These are phyloP conservation scores for Embidobia sp. DNA, from an alignment of 2,888 invertebrate genomes.

Conservation along the genomic window DNA sequence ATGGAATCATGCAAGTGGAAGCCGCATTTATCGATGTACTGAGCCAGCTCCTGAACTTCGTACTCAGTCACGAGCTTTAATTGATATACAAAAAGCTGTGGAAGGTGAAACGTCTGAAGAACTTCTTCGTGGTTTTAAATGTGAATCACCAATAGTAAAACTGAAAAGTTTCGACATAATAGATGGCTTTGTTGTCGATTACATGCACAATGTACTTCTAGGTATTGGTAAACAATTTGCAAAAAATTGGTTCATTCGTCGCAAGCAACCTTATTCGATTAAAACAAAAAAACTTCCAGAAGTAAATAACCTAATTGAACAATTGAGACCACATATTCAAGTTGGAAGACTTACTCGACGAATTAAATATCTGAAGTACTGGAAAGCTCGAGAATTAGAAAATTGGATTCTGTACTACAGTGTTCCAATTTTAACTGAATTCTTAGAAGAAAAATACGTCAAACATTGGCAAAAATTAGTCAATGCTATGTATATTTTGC, in stretches of 20 bases:
- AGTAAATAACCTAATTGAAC: background rate
- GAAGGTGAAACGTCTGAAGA: background rate
- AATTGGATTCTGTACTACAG: conserved; percentile 33
- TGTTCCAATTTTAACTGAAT: conserved; percentile 6
- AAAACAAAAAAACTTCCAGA: background rate
- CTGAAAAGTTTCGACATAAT: conserved; percentile 50
- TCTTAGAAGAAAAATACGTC: conserved; percentile 5
- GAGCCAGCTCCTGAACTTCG: background rate
- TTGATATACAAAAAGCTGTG: background rate
- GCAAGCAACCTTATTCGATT: background rate
- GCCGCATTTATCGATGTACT: background rate
- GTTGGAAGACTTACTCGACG: conserved; percentile 6
- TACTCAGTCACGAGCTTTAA: background rate
- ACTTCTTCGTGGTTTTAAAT: conserved; percentile 2
- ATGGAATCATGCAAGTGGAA: background rate
- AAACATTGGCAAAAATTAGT: conserved; percentile 22
- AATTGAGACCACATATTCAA: conserved; percentile 1
- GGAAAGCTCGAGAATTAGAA: too few species aligned
- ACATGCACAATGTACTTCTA: conserved; percentile 53
- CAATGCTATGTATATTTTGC: conserved; percentile 8
- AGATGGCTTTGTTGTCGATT: conserved; percentile 48
- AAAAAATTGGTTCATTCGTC: conserved; percentile 38
- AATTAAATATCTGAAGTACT: conserved; percentile 1
- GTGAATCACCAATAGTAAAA: conserved; percentile 7
- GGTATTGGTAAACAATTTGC: conserved; percentile 43